These are phyloP conservation scores for Troglohyphantes excavatus DNA, from an alignment of 2,888 invertebrate genomes.

Conservation along the genomic window DNA sequence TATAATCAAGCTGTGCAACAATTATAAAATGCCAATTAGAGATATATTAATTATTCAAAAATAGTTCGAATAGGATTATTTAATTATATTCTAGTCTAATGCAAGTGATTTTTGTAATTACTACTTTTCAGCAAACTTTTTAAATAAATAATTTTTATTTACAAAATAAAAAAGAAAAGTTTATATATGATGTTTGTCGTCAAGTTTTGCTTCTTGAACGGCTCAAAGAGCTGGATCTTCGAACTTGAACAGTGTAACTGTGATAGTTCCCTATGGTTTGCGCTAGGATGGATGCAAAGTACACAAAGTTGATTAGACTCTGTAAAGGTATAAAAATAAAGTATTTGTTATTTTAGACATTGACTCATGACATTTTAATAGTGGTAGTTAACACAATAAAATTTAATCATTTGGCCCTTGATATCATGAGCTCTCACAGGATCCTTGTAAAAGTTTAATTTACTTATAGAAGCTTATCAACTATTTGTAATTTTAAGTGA, in stretches of 20 bases:
- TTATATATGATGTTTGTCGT: not conserved
- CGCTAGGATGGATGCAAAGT: conserved; percentile 78
- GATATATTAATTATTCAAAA: not conserved
- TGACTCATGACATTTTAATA: too few species aligned
- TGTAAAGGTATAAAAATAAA: conserved; percentile 49
- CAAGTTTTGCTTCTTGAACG: not conserved
- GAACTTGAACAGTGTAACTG: conserved; percentile 76
- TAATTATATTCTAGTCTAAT: not conserved
- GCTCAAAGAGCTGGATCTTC: conserved; percentile 52
- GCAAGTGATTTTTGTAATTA: not conserved
- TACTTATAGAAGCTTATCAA: too few species aligned
- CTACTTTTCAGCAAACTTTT: not conserved
- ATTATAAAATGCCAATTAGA: too few species aligned
- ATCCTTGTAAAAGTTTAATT: too few species aligned
- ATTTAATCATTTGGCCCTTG: too few species aligned
- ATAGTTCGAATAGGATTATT: not conserved
- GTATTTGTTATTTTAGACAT: too few species aligned
- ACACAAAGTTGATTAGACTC: conserved; percentile 78
- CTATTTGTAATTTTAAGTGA: too few species aligned
- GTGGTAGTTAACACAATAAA: too few species aligned
- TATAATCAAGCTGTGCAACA: too few species aligned
- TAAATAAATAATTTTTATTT: conserved; percentile 60
- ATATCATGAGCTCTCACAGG: too few species aligned
- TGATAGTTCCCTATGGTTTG: conserved; percentile 79
- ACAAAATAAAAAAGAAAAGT: not conserved